A percentile compares a stretch with the other conserved stretches of the same genome.
phyloP scores from a whole-genome alignment of 2,797 vertebrate genomes.

The Melanotaenia pygmaea region DNA sequence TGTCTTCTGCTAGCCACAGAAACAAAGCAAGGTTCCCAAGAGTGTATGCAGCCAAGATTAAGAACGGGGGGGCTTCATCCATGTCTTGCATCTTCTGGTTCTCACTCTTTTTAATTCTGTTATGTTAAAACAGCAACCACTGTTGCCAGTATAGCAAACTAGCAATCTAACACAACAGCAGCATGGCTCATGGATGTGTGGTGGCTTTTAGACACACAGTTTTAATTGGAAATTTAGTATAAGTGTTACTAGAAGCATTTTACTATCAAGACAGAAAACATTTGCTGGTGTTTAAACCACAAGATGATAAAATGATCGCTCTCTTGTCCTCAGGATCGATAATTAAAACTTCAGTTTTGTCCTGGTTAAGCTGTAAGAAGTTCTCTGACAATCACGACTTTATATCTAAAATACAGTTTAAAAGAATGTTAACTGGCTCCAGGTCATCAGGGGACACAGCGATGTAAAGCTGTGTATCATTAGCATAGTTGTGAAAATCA shows the following conservation, averaged over 20 bases:
- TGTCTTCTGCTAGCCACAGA: slow-evolving; percentile 55
- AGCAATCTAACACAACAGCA: neutral
- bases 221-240: neutral
- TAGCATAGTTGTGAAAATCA: no score
- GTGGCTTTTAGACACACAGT: neutral
- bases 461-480: no score
- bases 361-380: no score
- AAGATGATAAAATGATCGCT: neutral
- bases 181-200: slow-evolving; percentile 1
- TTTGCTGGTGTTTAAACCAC: neutral
- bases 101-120: slow-evolving; percentile 10
- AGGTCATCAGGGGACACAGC: no score
- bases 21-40: slow-evolving; percentile 51
- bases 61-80: slow-evolving; percentile 24
- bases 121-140: slow-evolving; percentile 9
- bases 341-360: no score
- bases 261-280: neutral
- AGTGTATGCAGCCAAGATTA: slow-evolving; percentile 45
- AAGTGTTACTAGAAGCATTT: neutral
- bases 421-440: no score
- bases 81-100: neutral
- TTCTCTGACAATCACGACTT: no score
- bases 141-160: neutral
- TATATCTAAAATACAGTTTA: no score
- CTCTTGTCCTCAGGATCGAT: no score